Evolutionary conservation across 2,888 invertebrate species (phyloP).

Genomic region (Lasioglossum oenotherae): DNA sequence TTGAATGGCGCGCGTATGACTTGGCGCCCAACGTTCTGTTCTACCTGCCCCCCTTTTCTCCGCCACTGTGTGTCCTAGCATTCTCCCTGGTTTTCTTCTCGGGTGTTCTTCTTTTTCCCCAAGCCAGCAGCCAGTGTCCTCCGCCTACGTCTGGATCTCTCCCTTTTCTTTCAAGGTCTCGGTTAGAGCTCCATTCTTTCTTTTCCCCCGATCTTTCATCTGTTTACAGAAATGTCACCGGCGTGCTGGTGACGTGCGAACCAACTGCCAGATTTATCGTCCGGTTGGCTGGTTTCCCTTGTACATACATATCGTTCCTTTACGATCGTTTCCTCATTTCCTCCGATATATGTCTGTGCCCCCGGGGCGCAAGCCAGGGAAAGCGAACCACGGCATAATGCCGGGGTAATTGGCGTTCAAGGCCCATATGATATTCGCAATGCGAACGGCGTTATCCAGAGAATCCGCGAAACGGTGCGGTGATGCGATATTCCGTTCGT

Average conservation of each 20-base stretch:
- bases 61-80: conserved; percentile 41
- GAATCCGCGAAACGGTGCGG: background rate
- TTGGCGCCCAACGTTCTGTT: conserved; percentile 70
- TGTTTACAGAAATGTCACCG: conserved; percentile 68
- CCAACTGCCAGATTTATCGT: conserved; percentile 72
- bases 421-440: conserved; percentile 16
- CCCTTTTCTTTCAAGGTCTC: conserved; percentile 11
- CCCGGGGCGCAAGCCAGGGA: background rate
- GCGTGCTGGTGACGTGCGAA: conserved; percentile 57
- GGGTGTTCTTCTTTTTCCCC: conserved; percentile 18
- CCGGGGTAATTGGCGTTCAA: conserved; percentile 31
- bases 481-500: conserved; percentile 38
- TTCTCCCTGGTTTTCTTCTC: conserved; percentile 20
- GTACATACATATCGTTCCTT: conserved; percentile 30
- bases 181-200: conserved; percentile 23
- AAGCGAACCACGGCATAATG: conserved; percentile 12
- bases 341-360: background rate
- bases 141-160: background rate
- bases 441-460: background rate
- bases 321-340: conserved; percentile 9
- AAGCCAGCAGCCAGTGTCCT: background rate
- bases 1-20: conserved; percentile 76
- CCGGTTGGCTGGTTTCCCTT: conserved; percentile 34
- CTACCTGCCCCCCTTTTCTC: conserved; percentile 70
- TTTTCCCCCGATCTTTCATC: conserved; percentile 43